Evolutionary conservation across 2,113 vertebrate genomes (phyloP), one percentile per base, ranked within the genome.

Genomic region (Poeciliopsis occidentalis): DNA sequence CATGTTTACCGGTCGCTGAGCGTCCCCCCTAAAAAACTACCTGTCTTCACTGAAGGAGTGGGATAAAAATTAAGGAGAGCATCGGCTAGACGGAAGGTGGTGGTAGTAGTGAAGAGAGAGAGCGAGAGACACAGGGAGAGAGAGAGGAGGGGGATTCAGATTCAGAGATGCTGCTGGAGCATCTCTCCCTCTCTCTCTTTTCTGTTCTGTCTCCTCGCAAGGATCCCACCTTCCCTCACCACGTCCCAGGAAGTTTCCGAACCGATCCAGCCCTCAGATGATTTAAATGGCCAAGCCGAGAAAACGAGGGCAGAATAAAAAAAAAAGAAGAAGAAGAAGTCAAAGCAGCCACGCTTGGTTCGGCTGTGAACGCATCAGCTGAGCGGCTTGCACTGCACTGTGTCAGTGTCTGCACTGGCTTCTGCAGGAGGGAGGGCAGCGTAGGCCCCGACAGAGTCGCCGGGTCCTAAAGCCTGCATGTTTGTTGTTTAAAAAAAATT

Each of bases 381-480:
- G 94, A 96, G 95, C 87, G 83, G 93, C 90, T 37, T 92, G 93
- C 95, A 95, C 94, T 96, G 96, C 95, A 92, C 95, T 94, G 96
- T 95, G 95, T 95, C 94, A 94, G 92, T 88, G 96, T 94, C 91
- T 95, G 95, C 89, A 78, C 90, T 92, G 93, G 79, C 90, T 93
- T 91, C 92, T 95, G 93, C 92, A 81, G 76, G 84, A 83, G 79
- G 86, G 88, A 79, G 85, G 84, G 79, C 1, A 69, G 64, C 54
- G 30, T 71, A 78, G 88, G 84, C 77, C 88, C 82, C 81, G 73
- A 65, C 69, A 31, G 68, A 83, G 84, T 54, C 57, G 67, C 96
- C 94, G 96, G 96, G 97, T 97, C 97, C 96, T 97, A 97, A 92
- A 94, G 96, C 94, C 93, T 85, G 75, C 78, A 37, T 0, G 10